Conservation (phyloP, 2,888 invertebrate species). For the Amphipyra berbera region DNA sequence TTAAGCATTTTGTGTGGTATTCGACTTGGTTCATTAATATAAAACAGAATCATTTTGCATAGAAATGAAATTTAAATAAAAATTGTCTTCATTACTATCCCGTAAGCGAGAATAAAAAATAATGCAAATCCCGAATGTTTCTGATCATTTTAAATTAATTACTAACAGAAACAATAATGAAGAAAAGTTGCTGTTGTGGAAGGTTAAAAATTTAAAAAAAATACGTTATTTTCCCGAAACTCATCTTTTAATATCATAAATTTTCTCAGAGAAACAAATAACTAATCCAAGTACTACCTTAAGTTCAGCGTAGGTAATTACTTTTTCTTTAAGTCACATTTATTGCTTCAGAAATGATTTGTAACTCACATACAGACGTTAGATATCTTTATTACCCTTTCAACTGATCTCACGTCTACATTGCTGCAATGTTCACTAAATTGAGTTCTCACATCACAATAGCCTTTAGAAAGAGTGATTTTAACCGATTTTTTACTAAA, state of each 20-base stretch:
- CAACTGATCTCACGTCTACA: constrained; percentile 76
- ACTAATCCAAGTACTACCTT: constrained; percentile 7
- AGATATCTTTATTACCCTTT: constrained; percentile 84
- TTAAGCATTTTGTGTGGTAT: not conserved
- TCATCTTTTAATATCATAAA: too few relatives aligned
- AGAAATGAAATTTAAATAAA: too few relatives aligned
- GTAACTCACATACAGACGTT: constrained; percentile 48
- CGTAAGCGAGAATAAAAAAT: too few relatives aligned
- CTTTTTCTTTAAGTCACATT: constrained; percentile 38
- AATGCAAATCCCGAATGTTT: too few relatives aligned
- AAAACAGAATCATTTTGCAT: too few relatives aligned
- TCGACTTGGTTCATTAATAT: too few relatives aligned
- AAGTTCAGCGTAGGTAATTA: constrained; percentile 36
- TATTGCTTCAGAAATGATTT: constrained; percentile 57
- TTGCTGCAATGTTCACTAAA: constrained; percentile 80
- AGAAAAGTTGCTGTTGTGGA: too few relatives aligned
- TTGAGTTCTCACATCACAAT: constrained; percentile 90
- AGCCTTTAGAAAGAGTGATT: constrained; percentile 82
- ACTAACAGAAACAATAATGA: too few relatives aligned
- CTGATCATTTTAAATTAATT: too few relatives aligned
- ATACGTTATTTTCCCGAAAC: too few relatives aligned
- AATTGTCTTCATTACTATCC: too few relatives aligned
- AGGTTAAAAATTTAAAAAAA: too few relatives aligned
- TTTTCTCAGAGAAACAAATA: not conserved
- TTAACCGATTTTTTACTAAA: constrained; percentile 87